phyloP scores from a whole-genome alignment of 1,140 invertebrate genomes.

The Anastrepha obliqua region DNA sequence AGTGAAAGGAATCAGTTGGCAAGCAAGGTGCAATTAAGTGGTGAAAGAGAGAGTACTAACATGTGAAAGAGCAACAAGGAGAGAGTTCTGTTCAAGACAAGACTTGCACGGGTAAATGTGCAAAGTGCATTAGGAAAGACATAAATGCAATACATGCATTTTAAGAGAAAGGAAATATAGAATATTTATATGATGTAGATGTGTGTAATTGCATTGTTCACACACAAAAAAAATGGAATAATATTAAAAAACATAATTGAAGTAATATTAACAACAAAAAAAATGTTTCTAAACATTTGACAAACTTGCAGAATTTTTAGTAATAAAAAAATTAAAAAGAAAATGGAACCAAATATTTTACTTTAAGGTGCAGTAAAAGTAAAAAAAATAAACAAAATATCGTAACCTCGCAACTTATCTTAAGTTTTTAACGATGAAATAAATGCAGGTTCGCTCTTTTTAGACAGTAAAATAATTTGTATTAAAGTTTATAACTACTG shows the following conservation, averaged over 20 bases:
- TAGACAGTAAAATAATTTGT: too few species aligned
- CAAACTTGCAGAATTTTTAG: too few species aligned
- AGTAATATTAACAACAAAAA: not conserved
- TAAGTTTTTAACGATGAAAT: too few species aligned
- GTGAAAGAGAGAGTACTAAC: not conserved
- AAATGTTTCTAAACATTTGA: not conserved
- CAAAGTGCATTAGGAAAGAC: not conserved
- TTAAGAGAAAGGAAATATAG: not conserved
- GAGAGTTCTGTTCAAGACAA: too few species aligned
- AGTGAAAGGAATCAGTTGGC: slow-evolving; percentile 45
- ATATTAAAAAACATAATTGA: not conserved
- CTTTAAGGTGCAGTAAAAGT: too few species aligned
- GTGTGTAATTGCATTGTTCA: not conserved
- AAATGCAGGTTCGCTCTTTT: too few species aligned
- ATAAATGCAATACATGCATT: not conserved
- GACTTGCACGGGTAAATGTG: not conserved
- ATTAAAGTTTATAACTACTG: too few species aligned
- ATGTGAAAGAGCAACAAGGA: not conserved
- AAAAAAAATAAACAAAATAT: too few species aligned
- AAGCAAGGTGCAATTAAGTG: not conserved
- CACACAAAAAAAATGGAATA: not conserved
- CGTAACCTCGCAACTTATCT: too few species aligned
- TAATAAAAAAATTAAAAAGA: too few species aligned
- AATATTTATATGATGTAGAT: not conserved
- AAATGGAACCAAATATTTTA: too few species aligned